These are phyloP conservation scores for Picathartes gymnocephalus DNA, from an alignment of 2,113 vertebrate species.

Conservation along the genomic window DNA sequence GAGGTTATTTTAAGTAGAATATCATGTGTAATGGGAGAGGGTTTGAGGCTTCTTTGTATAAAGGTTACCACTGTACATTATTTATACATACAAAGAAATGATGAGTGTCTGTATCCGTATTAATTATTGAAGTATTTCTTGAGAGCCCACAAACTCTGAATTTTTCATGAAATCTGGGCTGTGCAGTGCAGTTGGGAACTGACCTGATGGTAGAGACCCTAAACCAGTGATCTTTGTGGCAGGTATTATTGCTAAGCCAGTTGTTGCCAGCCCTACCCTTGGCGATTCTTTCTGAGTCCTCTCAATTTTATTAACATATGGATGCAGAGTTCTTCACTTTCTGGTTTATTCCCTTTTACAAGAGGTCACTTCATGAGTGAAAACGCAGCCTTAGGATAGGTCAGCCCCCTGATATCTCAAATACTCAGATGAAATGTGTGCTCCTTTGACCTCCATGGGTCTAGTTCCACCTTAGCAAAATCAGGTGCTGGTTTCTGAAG, in stretches of 20 bases:
- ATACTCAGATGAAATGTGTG: background rate
- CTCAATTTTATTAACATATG: background rate
- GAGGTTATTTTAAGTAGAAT: background rate
- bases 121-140: background rate
- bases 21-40: background rate
- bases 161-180: background rate
- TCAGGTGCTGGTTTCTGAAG: background rate
- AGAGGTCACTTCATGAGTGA: background rate
- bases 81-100: background rate
- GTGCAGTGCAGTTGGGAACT: background rate
- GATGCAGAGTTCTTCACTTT: background rate
- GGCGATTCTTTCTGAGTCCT: background rate
- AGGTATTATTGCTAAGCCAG: background rate
- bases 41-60: background rate
- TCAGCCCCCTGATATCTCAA: background rate
- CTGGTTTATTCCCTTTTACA: background rate
- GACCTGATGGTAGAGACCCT: background rate
- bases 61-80: background rate
- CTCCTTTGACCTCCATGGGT: background rate
- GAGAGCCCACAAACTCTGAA: background rate
- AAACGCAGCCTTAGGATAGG: background rate
- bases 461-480: background rate
- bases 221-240: background rate
- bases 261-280: background rate
- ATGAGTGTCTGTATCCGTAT: background rate